Percentiles rank a stretch among this genome's conserved stretches.
Evolutionary conservation across 2,888 invertebrate species (phyloP).

Genomic region (Lapara coniferarum): DNA sequence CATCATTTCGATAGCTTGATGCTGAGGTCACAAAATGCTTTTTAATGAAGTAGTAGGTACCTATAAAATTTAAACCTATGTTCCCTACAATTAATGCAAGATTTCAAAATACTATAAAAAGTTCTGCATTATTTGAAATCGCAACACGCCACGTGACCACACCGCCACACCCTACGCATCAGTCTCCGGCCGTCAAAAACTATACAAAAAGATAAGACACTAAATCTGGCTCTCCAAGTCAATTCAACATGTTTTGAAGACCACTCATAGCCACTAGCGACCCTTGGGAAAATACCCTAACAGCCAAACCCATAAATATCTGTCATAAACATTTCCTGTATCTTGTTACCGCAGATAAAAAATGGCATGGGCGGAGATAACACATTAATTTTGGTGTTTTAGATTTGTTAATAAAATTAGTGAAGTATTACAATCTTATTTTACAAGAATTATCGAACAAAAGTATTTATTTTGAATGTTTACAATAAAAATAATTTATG

Average conservation of each 20-base stretch:
- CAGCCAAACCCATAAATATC: slow-evolving; percentile 25
- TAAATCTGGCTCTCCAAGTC: slow-evolving; percentile 25
- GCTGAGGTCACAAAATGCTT: no score
- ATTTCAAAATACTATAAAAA: background rate
- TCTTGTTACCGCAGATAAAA: slow-evolving; percentile 28
- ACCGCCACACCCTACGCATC: background rate
- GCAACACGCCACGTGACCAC: slow-evolving; percentile 6
- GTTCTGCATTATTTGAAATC: background rate
- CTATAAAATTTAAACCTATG: no score
- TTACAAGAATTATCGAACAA: background rate
- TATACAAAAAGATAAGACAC: slow-evolving; percentile 19
- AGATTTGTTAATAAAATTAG: background rate
- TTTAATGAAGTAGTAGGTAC: no score
- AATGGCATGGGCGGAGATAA: slow-evolving; percentile 11
- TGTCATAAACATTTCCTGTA: slow-evolving; percentile 29
- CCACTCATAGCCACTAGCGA: slow-evolving; percentile 20
- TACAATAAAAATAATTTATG: no score
- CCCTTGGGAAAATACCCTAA: slow-evolving; percentile 22
- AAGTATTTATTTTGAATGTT: no score
- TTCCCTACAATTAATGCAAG: no score
- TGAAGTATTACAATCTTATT: background rate
- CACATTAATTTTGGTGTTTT: background rate
- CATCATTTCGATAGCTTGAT: no score
- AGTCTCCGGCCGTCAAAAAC: slow-evolving; percentile 12
- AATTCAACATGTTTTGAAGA: slow-evolving; percentile 27